Conservation (phyloP, 1,140 invertebrate genomes). For the Drosophila kohkoa region DNA sequence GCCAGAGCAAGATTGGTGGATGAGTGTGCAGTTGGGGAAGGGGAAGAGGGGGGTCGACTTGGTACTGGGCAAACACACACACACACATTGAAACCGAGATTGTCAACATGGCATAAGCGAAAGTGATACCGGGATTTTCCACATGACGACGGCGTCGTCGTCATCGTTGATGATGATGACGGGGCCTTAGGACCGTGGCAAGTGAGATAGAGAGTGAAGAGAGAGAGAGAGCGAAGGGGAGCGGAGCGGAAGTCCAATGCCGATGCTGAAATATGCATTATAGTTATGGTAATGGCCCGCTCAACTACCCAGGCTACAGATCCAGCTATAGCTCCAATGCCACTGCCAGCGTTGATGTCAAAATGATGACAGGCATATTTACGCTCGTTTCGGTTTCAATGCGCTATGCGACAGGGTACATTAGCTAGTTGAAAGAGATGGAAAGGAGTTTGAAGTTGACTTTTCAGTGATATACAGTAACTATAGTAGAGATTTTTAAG, state of each 20-base stretch:
- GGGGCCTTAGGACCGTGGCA: constrained; percentile 25
- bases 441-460: too few species aligned
- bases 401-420: background rate
- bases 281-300: constrained; percentile 79
- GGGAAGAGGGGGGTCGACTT: background rate
- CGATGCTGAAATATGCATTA: constrained; percentile 83
- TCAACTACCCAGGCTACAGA: constrained; percentile 63
- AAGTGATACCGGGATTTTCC: constrained; percentile 81
- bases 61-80: constrained; percentile 58
- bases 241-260: constrained; percentile 35
- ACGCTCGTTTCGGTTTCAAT: constrained; percentile 63
- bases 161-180: constrained; percentile 42
- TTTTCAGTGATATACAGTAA: too few species aligned
- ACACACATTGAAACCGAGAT: constrained; percentile 79
- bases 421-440: background rate
- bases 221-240: too few species aligned
- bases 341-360: constrained; percentile 67
- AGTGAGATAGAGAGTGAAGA: background rate
- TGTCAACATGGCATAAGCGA: constrained; percentile 80
- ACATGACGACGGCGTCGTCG: constrained; percentile 56
- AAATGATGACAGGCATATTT: constrained; percentile 83
- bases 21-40: background rate
- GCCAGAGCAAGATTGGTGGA: background rate
- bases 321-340: constrained; percentile 37
- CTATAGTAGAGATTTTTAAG: too few species aligned